Conservation (phyloP, 2,113 vertebrate species). For the Oncorhynchus gorbuscha region DNA sequence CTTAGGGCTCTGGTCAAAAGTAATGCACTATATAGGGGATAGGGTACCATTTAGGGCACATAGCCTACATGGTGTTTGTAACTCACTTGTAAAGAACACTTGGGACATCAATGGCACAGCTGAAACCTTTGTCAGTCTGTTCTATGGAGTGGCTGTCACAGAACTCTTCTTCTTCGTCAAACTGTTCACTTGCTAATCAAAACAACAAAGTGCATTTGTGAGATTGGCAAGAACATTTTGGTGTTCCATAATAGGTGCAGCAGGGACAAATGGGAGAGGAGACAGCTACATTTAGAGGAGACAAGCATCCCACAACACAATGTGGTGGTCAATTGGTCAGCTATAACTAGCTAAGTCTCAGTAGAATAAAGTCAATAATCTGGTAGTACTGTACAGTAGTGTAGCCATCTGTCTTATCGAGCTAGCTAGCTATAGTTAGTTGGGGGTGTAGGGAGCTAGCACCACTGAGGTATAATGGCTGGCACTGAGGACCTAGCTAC, state of each 20-base stretch:
- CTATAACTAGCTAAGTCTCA: too few species aligned
- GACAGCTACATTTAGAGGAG: too few species aligned
- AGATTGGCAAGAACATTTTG: neutral
- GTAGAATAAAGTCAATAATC: too few species aligned
- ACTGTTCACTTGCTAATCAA: constrained; percentile 68
- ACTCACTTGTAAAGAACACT: constrained; percentile 93
- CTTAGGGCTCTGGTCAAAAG: too few species aligned
- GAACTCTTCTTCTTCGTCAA: constrained; percentile 82
- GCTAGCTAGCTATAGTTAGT: too few species aligned
- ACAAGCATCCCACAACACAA: neutral
- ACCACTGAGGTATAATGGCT: too few species aligned
- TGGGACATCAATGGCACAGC: constrained; percentile 84
- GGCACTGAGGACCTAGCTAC: constrained; percentile 30
- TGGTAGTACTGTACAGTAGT: too few species aligned
- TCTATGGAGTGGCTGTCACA: constrained; percentile 80
- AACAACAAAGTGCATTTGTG: neutral
- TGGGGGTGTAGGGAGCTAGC: too few species aligned
- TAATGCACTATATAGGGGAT: too few species aligned
- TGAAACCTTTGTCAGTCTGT: constrained; percentile 87
- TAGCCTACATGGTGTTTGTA: neutral
- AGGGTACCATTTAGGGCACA: too few species aligned
- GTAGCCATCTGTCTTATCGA: too few species aligned
- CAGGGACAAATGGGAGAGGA: neutral
- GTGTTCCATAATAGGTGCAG: neutral
- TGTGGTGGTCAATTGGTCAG: too few species aligned